Evolutionary conservation across 1,140 invertebrate genomes (phyloP).

Genomic region (Zaprionus lachaisei): DNA sequence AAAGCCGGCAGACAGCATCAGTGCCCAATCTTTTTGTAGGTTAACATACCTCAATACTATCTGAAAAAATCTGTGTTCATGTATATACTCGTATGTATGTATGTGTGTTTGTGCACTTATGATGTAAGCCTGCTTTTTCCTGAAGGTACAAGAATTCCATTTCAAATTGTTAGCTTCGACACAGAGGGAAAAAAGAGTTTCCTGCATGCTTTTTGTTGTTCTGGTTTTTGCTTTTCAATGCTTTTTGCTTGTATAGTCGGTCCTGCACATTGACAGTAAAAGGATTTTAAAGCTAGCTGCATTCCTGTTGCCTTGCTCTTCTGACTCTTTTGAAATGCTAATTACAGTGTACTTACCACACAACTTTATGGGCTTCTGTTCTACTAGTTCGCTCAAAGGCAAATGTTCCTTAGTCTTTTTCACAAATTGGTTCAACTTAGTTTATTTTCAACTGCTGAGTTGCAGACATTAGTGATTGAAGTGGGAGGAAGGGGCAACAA

Average conservation of each 20-base stretch:
- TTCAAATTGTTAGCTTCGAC: conserved; percentile 49
- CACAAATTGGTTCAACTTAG: conserved; percentile 25
- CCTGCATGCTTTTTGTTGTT: conserved; percentile 52
- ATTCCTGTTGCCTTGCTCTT: not conserved
- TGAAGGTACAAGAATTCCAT: conserved; percentile 25
- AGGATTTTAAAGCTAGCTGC: not conserved
- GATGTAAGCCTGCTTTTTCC: not conserved
- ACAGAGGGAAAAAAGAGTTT: conserved; percentile 51
- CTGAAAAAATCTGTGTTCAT: not conserved
- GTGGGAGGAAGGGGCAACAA: conserved; percentile 34
- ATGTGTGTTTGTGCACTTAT: conserved; percentile 6
- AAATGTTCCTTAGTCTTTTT: conserved; percentile 16
- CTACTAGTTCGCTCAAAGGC: conserved; percentile 2
- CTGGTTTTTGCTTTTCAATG: not conserved
- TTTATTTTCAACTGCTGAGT: conserved; percentile 21
- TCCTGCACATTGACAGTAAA: not conserved
- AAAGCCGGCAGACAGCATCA: not conserved
- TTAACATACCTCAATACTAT: not conserved
- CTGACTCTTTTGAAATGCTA: conserved; percentile 66
- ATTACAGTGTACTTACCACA: conserved; percentile 69
- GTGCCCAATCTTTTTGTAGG: not conserved
- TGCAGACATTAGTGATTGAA: conserved; percentile 21
- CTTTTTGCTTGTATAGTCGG: conserved; percentile 1
- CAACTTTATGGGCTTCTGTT: conserved; percentile 59
- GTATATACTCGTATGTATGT: not conserved